A percentile compares a stretch with the other conserved stretches of the same genome.
Conservation (phyloP, 1,140 invertebrate genomes). For the Piezodorus guildinii region DNA sequence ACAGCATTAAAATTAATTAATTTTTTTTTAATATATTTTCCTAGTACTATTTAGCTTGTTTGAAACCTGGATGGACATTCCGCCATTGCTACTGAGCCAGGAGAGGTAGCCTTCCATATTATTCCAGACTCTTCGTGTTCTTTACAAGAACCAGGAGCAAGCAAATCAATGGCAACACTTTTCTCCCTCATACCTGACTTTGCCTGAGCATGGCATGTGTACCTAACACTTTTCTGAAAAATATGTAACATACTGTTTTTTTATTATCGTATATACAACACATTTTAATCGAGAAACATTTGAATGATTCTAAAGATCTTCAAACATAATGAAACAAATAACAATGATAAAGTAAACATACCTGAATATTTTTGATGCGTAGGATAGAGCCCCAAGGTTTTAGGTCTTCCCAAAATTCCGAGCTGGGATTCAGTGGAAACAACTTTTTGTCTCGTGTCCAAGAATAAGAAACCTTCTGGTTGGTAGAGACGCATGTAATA, state of each 20-base stretch:
- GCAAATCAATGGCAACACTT: constrained; percentile 47
- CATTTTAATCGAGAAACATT: too few relatives aligned
- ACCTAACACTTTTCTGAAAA: constrained; percentile 47
- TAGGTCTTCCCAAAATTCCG: constrained; percentile 62
- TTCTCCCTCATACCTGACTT: constrained; percentile 43
- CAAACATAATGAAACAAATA: too few relatives aligned
- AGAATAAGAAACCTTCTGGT: constrained; percentile 51
- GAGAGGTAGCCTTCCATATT: neutral
- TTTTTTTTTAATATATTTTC: too few relatives aligned
- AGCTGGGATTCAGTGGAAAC: constrained; percentile 52
- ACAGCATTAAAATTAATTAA: too few relatives aligned
- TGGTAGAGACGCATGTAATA: constrained; percentile 49
- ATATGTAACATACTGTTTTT: neutral
- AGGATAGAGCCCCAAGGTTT: constrained; percentile 26
- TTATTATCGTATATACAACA: too few relatives aligned
- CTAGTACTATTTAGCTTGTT: too few relatives aligned
- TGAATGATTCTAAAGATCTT: too few relatives aligned
- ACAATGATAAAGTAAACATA: neutral
- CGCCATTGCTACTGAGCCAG: neutral
- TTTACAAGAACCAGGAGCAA: constrained; percentile 38
- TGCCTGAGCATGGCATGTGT: constrained; percentile 45
- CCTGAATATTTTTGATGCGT: constrained; percentile 26
- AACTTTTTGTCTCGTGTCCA: constrained; percentile 64
- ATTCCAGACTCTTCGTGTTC: constrained; percentile 4
- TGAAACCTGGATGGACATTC: neutral